Base-by-base conservation (phyloP, 2,888 invertebrate species). In the Ecliptopera silaceata region DNA sequence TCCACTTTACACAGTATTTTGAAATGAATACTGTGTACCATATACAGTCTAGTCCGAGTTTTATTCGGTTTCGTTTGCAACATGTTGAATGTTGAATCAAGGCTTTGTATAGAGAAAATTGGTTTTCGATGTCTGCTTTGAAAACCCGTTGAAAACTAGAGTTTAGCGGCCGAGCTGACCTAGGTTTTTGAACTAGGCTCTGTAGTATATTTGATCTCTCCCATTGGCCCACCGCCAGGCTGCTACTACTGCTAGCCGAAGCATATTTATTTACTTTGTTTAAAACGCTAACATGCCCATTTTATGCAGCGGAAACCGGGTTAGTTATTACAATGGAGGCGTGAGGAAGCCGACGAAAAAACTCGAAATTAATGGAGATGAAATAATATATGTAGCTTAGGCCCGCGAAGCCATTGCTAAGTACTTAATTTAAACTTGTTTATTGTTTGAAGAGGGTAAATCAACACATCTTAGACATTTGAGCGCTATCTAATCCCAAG, bases 231-330 rank as follows among this genome's bases (percentile, higher is more conserved):
- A 20, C 22, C 20, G 54, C 54, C 53, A 54, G 10, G 31, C 17
- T 34, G 22, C 44, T 36, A 32, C 39, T 34, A 17, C 44, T 36
- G 22, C 39, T 41, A 42, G 49, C 42, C 17, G 29, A 42, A 29
- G 26, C 49, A 63, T 55, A 56, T 65, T 61, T 65, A 65, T 61
- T 59, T 61, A 52, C 53, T n/a, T 46, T 48, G 57, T 61, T 60
- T 65, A 53, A 60, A 63, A 56, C 48, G 29, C 53, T 56, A 49
- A 56, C 53, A 56, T 58, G 22, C 54, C 51, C 26, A 11, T 36
- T 53, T 41, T 56, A 38, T 64, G 60, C 45, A 45, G 44, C 46
- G 45, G 31, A 52, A 56, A 51, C 39, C 47, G 4, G 20, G 59
- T 42, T 58, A 55, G 49, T 49, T 58, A 60, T 55, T 51, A 52